phyloP scores from a whole-genome alignment of 64 coral and sea anemone genomes.

The Montipora cactus region DNA sequence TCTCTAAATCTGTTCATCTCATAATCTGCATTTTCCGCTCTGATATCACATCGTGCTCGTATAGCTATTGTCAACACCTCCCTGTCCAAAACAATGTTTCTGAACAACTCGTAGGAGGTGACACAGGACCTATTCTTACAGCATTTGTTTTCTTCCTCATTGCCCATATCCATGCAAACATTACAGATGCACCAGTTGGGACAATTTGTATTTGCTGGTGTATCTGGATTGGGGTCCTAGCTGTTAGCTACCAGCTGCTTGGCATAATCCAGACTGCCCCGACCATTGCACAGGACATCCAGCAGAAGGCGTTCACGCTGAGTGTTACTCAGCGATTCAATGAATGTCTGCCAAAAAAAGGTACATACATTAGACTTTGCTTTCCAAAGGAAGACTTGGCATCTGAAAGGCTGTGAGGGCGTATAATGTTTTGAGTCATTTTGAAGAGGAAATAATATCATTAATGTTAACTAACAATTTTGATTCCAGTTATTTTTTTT shows the following conservation, averaged over 20 bases:
- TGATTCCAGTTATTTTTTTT: background rate
- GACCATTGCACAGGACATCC: conserved; percentile 8
- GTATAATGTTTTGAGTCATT: conserved; percentile 8
- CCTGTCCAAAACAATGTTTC: conserved; percentile 2
- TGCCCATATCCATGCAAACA: conserved; percentile 28
- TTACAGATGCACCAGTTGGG: conserved; percentile 59
- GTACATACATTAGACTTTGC: conserved; percentile 1
- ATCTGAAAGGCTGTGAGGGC: conserved; percentile 7
- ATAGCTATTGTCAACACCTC: too few relatives aligned
- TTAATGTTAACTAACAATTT: conserved; percentile 4
- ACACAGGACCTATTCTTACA: conserved; percentile 20
- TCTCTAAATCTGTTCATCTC: too few relatives aligned
- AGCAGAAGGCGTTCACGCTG: conserved; percentile 7
- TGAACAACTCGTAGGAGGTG: conserved; percentile 52
- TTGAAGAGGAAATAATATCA: background rate
- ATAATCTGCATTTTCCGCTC: too few relatives aligned
- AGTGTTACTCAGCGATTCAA: conserved; percentile 2
- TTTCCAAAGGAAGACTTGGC: conserved; percentile 16
- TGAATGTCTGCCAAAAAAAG: background rate
- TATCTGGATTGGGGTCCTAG: conserved; percentile 1
- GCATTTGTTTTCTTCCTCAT: conserved; percentile 51
- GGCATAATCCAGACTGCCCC: background rate
- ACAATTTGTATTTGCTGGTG: conserved; percentile 3
- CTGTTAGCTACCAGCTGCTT: conserved; percentile 6
- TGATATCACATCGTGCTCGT: too few relatives aligned